phyloP scores from a whole-genome alignment of 2,113 vertebrate genomes.

The Melanocharis versteri region DNA sequence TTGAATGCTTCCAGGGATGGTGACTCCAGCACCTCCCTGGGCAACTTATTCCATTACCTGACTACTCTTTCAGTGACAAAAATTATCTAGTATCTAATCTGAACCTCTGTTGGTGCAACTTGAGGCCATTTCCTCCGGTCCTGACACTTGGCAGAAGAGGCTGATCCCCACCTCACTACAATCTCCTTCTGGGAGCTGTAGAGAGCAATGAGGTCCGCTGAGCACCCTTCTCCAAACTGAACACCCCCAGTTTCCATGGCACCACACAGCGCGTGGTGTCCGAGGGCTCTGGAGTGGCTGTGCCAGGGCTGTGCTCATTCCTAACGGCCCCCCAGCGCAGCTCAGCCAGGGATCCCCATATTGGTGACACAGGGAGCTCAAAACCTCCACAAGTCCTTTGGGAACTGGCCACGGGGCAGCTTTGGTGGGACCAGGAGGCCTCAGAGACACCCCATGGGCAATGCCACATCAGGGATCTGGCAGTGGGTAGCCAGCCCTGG shows the following conservation, averaged over 20 bases:
- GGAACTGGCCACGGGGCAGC: accelerated
- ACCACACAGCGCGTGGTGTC: accelerated
- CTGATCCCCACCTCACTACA: not conserved
- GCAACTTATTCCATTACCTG: not conserved
- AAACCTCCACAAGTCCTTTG: not conserved
- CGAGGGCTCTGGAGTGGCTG: not conserved
- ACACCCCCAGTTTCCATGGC: not conserved
- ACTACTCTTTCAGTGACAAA: not conserved
- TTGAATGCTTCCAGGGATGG: not conserved
- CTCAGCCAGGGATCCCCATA: not conserved
- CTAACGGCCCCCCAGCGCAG: accelerated
- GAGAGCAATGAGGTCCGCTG: not conserved
- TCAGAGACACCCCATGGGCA: not conserved
- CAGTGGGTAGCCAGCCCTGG: not conserved
- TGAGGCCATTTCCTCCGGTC: not conserved
- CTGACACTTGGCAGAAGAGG: not conserved
- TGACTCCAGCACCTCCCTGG: not conserved
- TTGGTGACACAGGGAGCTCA: not conserved
- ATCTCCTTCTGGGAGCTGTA: not conserved
- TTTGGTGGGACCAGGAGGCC: not conserved
- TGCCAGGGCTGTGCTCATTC: not conserved
- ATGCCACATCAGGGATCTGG: not conserved
- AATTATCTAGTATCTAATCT: not conserved
- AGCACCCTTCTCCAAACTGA: not conserved
- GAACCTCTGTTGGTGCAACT: not conserved